Percentiles rank a stretch among this genome's conserved stretches.
phyloP scores from a whole-genome alignment of 2,888 invertebrate genomes.

The Beris chalybata region DNA sequence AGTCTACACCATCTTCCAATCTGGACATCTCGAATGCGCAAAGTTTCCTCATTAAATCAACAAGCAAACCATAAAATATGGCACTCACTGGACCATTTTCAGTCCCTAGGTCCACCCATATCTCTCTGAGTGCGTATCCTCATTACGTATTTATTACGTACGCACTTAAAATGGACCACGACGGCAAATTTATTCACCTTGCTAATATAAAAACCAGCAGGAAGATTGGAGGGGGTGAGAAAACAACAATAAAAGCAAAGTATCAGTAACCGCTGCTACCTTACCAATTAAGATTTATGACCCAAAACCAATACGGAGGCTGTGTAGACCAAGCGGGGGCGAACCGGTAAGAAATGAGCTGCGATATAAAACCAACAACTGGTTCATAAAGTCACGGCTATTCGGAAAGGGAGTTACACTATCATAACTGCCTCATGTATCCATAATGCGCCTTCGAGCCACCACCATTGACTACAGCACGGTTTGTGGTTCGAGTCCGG shows the following conservation, averaged over 20 bases:
- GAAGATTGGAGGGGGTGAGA: not conserved
- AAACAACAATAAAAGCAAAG: constrained; percentile 32
- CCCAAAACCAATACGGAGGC: constrained; percentile 34
- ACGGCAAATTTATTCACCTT: constrained; percentile 39
- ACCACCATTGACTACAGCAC: not conserved
- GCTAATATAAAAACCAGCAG: constrained; percentile 37
- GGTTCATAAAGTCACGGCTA: constrained; percentile 29
- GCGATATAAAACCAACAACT: constrained; percentile 22
- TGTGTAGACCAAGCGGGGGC: constrained; percentile 10
- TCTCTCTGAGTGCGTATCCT: constrained; percentile 20
- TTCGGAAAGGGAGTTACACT: constrained; percentile 8
- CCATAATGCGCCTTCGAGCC: constrained; percentile 1
- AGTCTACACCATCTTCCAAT: constrained; percentile 1
- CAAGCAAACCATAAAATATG: constrained; percentile 39
- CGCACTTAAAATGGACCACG: constrained; percentile 36
- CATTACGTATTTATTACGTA: constrained; percentile 40
- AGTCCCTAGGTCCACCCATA: not conserved
- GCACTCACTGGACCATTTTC: constrained; percentile 30
- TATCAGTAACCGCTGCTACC: constrained; percentile 38
- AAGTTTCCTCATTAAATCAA: constrained; percentile 39
- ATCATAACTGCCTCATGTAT: constrained; percentile 15
- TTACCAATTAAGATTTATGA: constrained; percentile 40
- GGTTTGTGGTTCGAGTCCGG: too few species aligned
- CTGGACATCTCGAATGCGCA: constrained; percentile 29
- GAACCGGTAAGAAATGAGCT: constrained; percentile 5